Conservation (phyloP, 2,888 invertebrate genomes). For the Platycheirus albimanus region DNA sequence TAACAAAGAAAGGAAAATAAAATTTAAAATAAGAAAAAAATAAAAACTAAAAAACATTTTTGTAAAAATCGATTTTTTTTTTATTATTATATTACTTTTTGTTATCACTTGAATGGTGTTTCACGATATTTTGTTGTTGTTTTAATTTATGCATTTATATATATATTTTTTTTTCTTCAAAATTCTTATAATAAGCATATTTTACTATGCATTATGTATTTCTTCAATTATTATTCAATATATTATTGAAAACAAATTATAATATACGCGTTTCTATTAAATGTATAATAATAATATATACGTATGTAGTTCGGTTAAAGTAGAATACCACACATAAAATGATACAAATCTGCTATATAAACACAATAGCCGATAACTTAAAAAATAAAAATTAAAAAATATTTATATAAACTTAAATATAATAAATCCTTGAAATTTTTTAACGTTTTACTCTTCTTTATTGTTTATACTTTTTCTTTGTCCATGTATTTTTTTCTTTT, state of each 20-base stretch:
- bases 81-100: conserved; percentile 48
- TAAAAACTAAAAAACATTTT: conserved; percentile 48
- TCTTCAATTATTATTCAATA: no score
- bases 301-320: conserved; percentile 49
- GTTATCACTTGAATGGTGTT: conserved; percentile 64
- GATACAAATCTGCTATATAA: conserved; percentile 33
- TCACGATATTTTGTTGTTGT: conserved; percentile 41
- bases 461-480: neutral
- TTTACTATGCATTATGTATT: no score
- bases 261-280: conserved; percentile 19
- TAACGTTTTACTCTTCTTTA: neutral
- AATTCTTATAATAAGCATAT: no score
- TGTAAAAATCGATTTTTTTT: conserved; percentile 63
- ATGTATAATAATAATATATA: conserved; percentile 38
- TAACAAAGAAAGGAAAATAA: conserved; percentile 19
- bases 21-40: conserved; percentile 26
- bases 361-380: conserved; percentile 21
- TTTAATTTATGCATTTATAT: conserved; percentile 34
- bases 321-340: conserved; percentile 53
- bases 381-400: conserved; percentile 29
- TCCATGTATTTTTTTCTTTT: no score
- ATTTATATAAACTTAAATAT: conserved; percentile 32
- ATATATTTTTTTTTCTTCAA: conserved; percentile 12
- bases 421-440: conserved; percentile 53
- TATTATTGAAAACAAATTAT: conserved; percentile 26